These are phyloP conservation scores for Ennomos fuscantarius DNA, from an alignment of 2,888 invertebrate species.

Conservation along the genomic window DNA sequence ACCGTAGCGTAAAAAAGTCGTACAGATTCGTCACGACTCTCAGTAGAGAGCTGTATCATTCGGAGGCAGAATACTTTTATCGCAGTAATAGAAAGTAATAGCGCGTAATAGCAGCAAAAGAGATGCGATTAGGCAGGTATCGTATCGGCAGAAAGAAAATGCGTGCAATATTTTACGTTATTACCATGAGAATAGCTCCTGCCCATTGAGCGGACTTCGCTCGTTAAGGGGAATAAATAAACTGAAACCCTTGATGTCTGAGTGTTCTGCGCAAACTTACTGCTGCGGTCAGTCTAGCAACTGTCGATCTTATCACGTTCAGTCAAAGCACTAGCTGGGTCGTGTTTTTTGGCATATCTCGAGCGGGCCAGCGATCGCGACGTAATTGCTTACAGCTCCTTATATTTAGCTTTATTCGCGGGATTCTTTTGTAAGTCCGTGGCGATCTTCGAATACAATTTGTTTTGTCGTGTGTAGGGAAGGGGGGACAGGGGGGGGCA, in stretches of 20 bases:
- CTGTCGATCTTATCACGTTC: not conserved
- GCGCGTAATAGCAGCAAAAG: slow-evolving; percentile 26
- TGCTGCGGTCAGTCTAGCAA: not conserved
- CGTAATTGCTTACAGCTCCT: slow-evolving; percentile 52
- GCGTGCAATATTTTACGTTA: slow-evolving; percentile 41
- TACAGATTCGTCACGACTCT: too few relatives aligned
- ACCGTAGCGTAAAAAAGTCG: too few relatives aligned
- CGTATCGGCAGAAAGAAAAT: slow-evolving; percentile 32
- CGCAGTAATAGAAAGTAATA: slow-evolving; percentile 19
- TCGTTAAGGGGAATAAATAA: slow-evolving; percentile 53
- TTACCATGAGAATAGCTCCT: slow-evolving; percentile 48
- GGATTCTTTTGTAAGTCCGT: slow-evolving; percentile 39
- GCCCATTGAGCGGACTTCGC: slow-evolving; percentile 44
- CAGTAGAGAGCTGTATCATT: too few relatives aligned
- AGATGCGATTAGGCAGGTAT: slow-evolving; percentile 35
- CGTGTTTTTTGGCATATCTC: slow-evolving; percentile 25
- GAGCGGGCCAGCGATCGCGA: slow-evolving; percentile 41
- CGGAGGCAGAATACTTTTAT: slow-evolving; percentile 4
- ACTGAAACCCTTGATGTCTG: slow-evolving; percentile 47
- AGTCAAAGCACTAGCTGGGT: not conserved
- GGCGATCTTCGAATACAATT: slow-evolving; percentile 29
- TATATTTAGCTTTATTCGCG: slow-evolving; percentile 47
- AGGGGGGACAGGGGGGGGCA: slow-evolving; percentile 2
- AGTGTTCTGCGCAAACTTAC: slow-evolving; percentile 23
- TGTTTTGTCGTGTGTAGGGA: slow-evolving; percentile 10